phyloP scores from a whole-genome alignment of 2,113 vertebrate genomes.

The Mohoua ochrocephala region DNA sequence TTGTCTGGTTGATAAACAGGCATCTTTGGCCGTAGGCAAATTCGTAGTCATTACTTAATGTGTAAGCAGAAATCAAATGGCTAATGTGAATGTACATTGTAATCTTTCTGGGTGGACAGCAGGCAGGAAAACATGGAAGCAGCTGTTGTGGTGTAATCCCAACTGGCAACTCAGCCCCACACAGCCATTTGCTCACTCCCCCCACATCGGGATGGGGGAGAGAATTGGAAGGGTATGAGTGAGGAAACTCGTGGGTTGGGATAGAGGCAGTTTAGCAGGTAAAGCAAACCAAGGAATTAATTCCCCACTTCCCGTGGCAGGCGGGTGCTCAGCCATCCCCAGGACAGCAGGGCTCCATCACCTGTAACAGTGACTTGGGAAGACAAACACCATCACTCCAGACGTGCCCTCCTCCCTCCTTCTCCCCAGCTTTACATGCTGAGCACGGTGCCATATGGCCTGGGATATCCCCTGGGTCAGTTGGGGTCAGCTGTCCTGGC shows the following conservation, averaged over 20 bases:
- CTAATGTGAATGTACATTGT: fast-evolving
- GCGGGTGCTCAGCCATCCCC: background rate
- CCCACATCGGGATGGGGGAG: fast-evolving
- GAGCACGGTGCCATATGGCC: background rate
- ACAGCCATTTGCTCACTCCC: background rate
- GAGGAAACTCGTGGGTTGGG: background rate
- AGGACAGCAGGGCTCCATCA: background rate
- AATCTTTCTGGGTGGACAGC: background rate
- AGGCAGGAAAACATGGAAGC: background rate
- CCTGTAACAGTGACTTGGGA: background rate
- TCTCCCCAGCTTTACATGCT: background rate
- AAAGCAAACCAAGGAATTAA: background rate
- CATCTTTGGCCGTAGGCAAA: background rate
- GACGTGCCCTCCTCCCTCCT: background rate
- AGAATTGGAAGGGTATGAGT: background rate
- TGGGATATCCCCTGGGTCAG: background rate
- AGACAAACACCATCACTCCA: background rate
- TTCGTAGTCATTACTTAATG: background rate
- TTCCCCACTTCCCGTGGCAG: background rate
- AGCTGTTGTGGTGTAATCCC: background rate
- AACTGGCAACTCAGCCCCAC: background rate
- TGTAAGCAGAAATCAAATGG: background rate
- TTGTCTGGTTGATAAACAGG: background rate
- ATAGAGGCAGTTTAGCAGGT: background rate
- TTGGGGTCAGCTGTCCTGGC: background rate